Base-by-base conservation (phyloP, 1,140 invertebrate genomes). In the Hermatobates lingyangjiaoensis region DNA sequence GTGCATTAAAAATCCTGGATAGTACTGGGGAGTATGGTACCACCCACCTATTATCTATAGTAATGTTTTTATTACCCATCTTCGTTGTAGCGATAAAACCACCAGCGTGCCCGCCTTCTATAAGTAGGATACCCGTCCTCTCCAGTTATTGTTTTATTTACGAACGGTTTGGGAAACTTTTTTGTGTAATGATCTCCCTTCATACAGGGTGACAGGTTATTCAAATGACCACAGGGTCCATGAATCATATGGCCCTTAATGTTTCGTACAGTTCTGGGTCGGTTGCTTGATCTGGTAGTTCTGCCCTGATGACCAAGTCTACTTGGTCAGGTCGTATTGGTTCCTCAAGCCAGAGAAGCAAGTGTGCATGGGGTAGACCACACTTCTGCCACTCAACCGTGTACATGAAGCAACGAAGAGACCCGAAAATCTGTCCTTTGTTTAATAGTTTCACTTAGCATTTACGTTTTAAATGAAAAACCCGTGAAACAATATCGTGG, bases 291-390 rank as follows among this genome's bases (percentile, higher is more conserved):
- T 74, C 63, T 38, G 74, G 71, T 53, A 77, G 67, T 67, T 76
- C 71, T 1, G 70, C 72, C 46, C 53, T 70, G 54, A 74, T 70
- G 5, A 73, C 57, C 27, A 62, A 63, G n/a, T 74, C 71, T 52
- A 73, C 68, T 56, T 71, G 69, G 14, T 61, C 62, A 64, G 74
- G 71, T 7, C 63, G 57, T 40, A 64, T 71, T 71, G 58, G 71
- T 67, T 56, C 60, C 69, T 60, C 71, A 64, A 42, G 67, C 59
- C 25, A 60, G 55, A 54, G 63, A 64, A 61, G 55, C 51, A 74
- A 67, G 57, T 73, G 72, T 4, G 60, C 62, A 66, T 75, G 72
- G 5, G 67, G 60, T 26, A 65, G 54, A 26, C 61, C 61, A 47
- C 69, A 54, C 55, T 71, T 72, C 57, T 71, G 69, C 58, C 60